Evolutionary conservation across 2,888 invertebrate species (phyloP), one percentile per base, ranked within the genome.

Genomic region (Netelia fuscicornis): DNA sequence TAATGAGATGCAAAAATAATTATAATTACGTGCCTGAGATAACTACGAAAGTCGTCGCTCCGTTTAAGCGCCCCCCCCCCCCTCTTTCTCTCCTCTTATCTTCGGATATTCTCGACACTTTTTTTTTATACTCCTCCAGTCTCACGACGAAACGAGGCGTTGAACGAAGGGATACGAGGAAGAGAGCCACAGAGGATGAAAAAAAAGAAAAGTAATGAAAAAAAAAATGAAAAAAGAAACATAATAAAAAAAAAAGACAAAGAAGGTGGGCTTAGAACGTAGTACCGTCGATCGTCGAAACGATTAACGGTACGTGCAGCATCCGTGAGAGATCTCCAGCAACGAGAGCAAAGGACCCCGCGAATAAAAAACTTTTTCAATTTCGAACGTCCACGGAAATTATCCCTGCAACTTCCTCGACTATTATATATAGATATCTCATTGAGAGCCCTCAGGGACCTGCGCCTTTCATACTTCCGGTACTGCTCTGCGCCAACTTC

Each of bases 321-420:
- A 72, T 84, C 76, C 84, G 52, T 54, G 64, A 67, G 64, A 13
- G 20, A 54, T 25, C 52, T 71, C 42, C 0, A 42, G n/a, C 77
- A 25, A 74, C 44, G 58, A 54, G 37, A 68, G 54, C 37, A 23
- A 42, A 58, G 65, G 48, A 67, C 8, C 60, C 52, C 67, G 62
- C 68, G 81, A 72, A 68, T 42, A 65, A 64, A 37, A 89, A 91
- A 91, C 89, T 91, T 91, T 91, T 91, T 92, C 90, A 91, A 92
- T 92, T 91, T 91, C 88, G 89, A 90, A 88, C 89, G 90, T 90
- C 88, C 89, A 87, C 84, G 86, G 87, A 91, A 92, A 91, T 91
- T 90, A 91, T 90, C 90, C 87, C 85, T 68, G 82, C 86, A 89
- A 89, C 88, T 87, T 88, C 42, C 67, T 84, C 80, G 72, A 58